Base-by-base conservation (phyloP, 2,888 invertebrate genomes). In the Drosophila siamana region DNA sequence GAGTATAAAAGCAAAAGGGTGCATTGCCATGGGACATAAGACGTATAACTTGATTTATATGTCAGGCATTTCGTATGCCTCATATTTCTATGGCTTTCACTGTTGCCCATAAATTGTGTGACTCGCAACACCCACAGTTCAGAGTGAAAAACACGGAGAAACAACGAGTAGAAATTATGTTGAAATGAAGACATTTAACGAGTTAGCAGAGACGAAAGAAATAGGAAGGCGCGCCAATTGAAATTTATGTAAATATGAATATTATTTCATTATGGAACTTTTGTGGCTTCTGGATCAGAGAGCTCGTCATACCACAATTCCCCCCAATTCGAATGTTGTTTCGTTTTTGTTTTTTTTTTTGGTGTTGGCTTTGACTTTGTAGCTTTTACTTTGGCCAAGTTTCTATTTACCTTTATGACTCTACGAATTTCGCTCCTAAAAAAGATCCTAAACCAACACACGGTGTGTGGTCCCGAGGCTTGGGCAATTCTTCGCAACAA, bases 1-100 rank as follows among this genome's bases (percentile, higher is more conserved):
- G 51, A 56, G 43, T 56, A 56, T 56, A 51, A 52, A 28, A 60
- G 48, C 66, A 75, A 80, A 76, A 85, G 76, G 88, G 88, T 74
- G 82, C 70, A 78, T 67, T 80, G 24, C 68, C 68, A 22, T 72
- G 83, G 74, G 69, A 69, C 67, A 82, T 66, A 69, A 71, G 69
- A 69, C 67, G 78, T 66, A 69, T 63, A 44, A 74, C 62, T 81
- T 87, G 87, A 82, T 82, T 82, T 87, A 87, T 82, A 75, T 56
- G 78, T 41, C 50, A 9, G 46, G 36, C 59, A 64, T 40, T 69
- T 63, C 38, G 46, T 61, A 56, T 63, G 54, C 83, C 70, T 78
- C 77, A 86, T 80, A 86, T 86, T 85, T 85, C 83, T 88, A 88
- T 88, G 88, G 84, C 84, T 88, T 84, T 86, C 88, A 78, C 83